Base-by-base conservation (phyloP, 2,888 invertebrate species). In the Phyllotreta striolata region DNA sequence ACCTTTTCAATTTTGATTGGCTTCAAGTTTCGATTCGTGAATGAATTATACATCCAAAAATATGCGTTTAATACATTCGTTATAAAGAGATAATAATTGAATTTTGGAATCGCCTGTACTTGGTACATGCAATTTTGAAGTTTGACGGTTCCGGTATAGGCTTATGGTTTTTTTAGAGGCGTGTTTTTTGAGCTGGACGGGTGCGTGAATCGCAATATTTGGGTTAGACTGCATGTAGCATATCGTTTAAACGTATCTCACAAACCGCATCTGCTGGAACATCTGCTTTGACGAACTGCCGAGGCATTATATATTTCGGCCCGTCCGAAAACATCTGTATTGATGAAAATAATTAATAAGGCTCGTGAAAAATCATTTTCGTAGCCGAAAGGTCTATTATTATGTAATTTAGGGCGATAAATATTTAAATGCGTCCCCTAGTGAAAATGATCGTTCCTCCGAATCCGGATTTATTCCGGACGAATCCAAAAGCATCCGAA, bases 141-240 rank as follows among this genome's bases (percentile, higher is more conserved):
- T 24, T 9, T 12, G 13, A 52, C 7, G 39, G 34, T 12, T 47
- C 24, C 51, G 12, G 51, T 5, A 51, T 38, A 12, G 52, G 39
- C 39, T 38, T 49, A 49, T 49, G 49, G 34, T 49, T n/a, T 14
- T 47, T 46, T 54, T 55, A 34, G 40, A 55, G 24, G 54, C n/a
- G 34, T 54, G 9, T 47, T 34, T 54, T 57, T 62, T 59, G 61
- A 70, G 8, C 9, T 70, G 68, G 72, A 73, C 72, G 72, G 74
- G 70, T 73, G 74, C 73, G 69, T 73, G 73, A 74, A 71, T 73
- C 70, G 73, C 74, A 72, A 73, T 73, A 74, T 74, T 74, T 73
- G 68, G 70, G 70, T 72, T 71, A 73, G 72, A 70, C 70, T 69
- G 41, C 49, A 58, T 35, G 58, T 52, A 60, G 52, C 43, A 60